Base-by-base conservation (phyloP, 2,888 invertebrate genomes). In the Callyntrura guangdongensis region DNA sequence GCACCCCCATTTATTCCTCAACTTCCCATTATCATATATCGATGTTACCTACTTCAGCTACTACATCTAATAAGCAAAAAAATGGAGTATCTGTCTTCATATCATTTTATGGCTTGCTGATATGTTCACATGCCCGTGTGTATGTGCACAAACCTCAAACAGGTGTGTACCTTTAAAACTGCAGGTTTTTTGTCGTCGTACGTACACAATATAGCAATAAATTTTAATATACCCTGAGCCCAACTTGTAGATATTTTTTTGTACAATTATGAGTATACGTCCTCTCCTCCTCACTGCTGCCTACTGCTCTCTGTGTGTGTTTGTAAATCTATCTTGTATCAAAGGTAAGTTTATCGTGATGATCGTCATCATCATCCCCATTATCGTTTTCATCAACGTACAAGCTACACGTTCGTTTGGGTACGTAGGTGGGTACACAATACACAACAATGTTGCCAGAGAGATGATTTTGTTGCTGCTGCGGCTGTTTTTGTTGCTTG, bases 401-500 rank as follows among this genome's bases (percentile, higher is more conserved):
- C 53, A 6, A 3, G 14, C 53, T 53, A 53, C 53, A 53, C 53
- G 69, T 6, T 17, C 17, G 4, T 59, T 17, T 59, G 4, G 2
- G 14, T 11, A 53, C 11, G 53, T 14, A n/a, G n/a, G n/a, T n/a
- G n/a, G n/a, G n/a, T 11, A 6, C 12, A 53, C 9, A 3, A 53
- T 53, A 53, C 53, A 53, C 53, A 53, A 53, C 14, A 53, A 53
- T 53, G 14, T 11, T 53, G 9, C 11, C 14, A 12, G 9, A 69
- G 9, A 12, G 9, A 69, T 6, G 8, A 25, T 53, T 20, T 27
- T 47, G 72, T 74, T 20, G 72, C n/a, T 69, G n/a, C 12, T 74
- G 20, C 25, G 11, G 64, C 69, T 69, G 25, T n/a, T 64, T 0
- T 5, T 27, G 22, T 22, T 27, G 69, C 69, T 77, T 83, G 74